A percentile compares a stretch with the other conserved stretches of the same genome.
These are phyloP conservation scores for Drosophila peninsularis DNA, from an alignment of 2,888 invertebrate species.

Conservation along the genomic window DNA sequence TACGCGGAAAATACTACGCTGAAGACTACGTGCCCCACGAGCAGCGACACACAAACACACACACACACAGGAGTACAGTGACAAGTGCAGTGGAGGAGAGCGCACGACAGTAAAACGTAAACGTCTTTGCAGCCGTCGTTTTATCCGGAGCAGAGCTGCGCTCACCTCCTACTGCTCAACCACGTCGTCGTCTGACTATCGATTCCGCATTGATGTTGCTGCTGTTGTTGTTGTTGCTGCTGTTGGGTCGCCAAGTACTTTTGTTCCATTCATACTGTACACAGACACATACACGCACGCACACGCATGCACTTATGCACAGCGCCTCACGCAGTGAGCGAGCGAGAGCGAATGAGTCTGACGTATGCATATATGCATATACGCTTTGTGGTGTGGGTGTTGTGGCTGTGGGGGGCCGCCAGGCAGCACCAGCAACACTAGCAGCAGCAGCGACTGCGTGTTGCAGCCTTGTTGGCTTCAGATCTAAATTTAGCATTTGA, in stretches of 20 bases:
- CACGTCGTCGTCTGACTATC: conserved; percentile 63
- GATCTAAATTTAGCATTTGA: conserved; percentile 78
- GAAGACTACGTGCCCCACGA: conserved; percentile 62
- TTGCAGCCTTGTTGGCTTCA: conserved; percentile 75
- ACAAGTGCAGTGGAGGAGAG: conserved; percentile 22
- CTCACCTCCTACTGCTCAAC: conserved; percentile 22
- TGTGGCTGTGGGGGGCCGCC: conserved; percentile 63
- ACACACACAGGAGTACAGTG: conserved; percentile 1
- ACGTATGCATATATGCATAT: conserved; percentile 53
- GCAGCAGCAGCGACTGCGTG: conserved; percentile 65
- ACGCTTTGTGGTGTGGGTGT: conserved; percentile 50
- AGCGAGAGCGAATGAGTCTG: conserved; percentile 36
- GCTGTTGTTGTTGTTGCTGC: conserved; percentile 42
- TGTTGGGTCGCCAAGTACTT: conserved; percentile 67
- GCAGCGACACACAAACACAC: conserved; percentile 26
- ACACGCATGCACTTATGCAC: conserved; percentile 54
- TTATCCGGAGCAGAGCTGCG: conserved; percentile 48
- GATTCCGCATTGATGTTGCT: conserved; percentile 65
- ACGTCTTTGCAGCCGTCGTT: conserved; percentile 48
- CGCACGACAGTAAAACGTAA: conserved; percentile 47
- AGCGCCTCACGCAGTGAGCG: conserved; percentile 40
- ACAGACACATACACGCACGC: conserved; percentile 29
- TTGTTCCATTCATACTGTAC: conserved; percentile 74
- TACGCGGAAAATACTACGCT: conserved; percentile 80
- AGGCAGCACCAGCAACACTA: conserved; percentile 34